Evolutionary conservation across 2,797 vertebrate genomes (phyloP).

Genomic region (Xerus rutilus): DNA sequence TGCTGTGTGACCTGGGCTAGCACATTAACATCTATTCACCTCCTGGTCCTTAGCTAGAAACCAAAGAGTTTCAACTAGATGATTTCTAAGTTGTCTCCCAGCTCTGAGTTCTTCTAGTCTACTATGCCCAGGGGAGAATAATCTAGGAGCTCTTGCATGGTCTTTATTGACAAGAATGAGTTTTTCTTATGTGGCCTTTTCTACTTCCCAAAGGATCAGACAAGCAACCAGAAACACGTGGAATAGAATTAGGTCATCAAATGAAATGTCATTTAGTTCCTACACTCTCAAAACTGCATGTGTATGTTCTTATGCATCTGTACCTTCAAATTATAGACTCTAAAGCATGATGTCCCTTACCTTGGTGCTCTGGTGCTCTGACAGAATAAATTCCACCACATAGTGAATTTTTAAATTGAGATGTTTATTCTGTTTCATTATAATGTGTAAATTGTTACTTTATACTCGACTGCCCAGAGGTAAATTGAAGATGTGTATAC

Average conservation of each 20-base stretch:
- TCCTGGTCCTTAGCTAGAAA: background rate
- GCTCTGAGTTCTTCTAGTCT: background rate
- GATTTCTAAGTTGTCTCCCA: background rate
- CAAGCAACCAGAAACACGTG: background rate
- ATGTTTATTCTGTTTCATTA: slow-evolving; percentile 80
- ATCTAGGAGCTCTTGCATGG: background rate
- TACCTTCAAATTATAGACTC: slow-evolving; percentile 17
- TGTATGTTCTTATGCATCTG: background rate
- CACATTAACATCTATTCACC: background rate
- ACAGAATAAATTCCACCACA: slow-evolving; percentile 68
- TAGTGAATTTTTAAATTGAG: slow-evolving; percentile 76
- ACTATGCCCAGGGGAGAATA: background rate
- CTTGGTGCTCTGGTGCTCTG: slow-evolving; percentile 34
- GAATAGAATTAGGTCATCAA: slow-evolving; percentile 8
- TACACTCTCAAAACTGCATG: background rate
- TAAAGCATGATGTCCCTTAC: background rate
- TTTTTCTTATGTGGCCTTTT: background rate
- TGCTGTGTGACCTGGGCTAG: background rate
- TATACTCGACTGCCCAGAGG: slow-evolving; percentile 79
- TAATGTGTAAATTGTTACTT: slow-evolving; percentile 81
- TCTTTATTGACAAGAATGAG: background rate
- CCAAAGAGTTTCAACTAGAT: background rate
- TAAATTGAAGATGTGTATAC: slow-evolving; percentile 82
- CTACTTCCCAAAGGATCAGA: background rate
- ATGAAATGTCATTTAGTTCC: background rate